Evolutionary conservation across 1,140 invertebrate genomes (phyloP), one percentile per base, ranked within the genome.

Genomic region (Phymastichus coffea): DNA sequence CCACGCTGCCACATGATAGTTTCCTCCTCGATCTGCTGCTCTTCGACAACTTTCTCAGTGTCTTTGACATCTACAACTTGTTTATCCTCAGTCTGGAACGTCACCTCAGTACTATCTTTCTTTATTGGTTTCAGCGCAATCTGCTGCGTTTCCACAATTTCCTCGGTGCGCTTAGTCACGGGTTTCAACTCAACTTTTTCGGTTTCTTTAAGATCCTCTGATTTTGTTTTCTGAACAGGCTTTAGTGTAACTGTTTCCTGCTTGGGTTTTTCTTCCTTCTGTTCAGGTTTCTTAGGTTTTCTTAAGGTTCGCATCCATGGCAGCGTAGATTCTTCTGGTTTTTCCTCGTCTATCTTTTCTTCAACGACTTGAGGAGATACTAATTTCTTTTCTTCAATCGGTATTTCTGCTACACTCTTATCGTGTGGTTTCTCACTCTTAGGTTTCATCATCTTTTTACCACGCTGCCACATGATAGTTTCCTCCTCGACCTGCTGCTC

Each of bases 261-360:
- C n/a, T n/a, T n/a, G n/a, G n/a, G n/a, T n/a, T n/a, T n/a, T n/a
- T n/a, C n/a, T n/a, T n/a, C n/a, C n/a, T n/a, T n/a, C n/a, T n/a
- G n/a, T n/a, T n/a, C n/a, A n/a, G n/a, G n/a, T n/a, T n/a, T n/a
- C n/a, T n/a, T n/a, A n/a, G n/a, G n/a, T n/a, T n/a, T n/a, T n/a
- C n/a, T n/a, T 26, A 20, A 10, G 30, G n/a, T 57, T 74, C 66
- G 9, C 2, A 37, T 43, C 28, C 43, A 55, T 37, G 44, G n/a
- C 2, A 55, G 10, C 2, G 25, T 25, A n/a, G 44, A 49, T 19
- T 38, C 57, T 57, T 66, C 64, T 20, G 43, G 23, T 66, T 84
- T 73, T 41, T 76, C 84, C 77, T 82, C 81, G 41, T 76, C 73
- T 1, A 30, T n/a, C 30, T 46, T 25, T 3, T 47, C 40, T 40